Conservation (phyloP, 2,113 vertebrate genomes). For the Deroptyus accipitrinus region DNA sequence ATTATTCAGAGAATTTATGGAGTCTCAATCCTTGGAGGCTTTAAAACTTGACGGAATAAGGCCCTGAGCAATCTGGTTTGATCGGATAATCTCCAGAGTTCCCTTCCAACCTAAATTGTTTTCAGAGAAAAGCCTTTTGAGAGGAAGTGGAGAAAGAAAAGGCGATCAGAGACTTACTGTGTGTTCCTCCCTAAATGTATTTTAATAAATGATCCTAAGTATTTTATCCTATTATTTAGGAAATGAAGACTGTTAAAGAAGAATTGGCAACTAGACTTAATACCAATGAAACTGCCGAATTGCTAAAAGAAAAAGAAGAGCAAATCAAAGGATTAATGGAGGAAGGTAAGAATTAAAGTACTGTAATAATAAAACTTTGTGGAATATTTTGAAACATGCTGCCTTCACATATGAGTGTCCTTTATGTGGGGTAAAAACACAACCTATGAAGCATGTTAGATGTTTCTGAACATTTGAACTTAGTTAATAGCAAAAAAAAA, state of each 20-base stretch:
- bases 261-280: slow-evolving; percentile 91
- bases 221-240: slow-evolving; percentile 73
- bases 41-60: not conserved
- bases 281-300: slow-evolving; percentile 87
- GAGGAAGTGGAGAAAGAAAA: not conserved
- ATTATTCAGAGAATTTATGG: not conserved
- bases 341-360: slow-evolving; percentile 79
- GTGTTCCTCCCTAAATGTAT: not conserved
- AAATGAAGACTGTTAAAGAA: slow-evolving; percentile 90
- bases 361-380: not conserved
- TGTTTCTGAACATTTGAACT: not conserved
- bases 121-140: not conserved
- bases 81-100: not conserved
- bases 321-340: slow-evolving; percentile 96
- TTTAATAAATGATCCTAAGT: not conserved
- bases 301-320: slow-evolving; percentile 95
- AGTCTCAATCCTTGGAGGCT: not conserved
- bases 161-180: not conserved
- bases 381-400: not conserved
- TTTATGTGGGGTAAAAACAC: not conserved
- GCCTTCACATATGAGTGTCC: not conserved
- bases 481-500: not conserved
- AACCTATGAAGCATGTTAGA: not conserved
- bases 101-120: not conserved
- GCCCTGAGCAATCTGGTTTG: not conserved